Evolutionary conservation across 2,113 vertebrate species (phyloP), one percentile per base, ranked within the genome.

Genomic region (Tragelaphus strepsiceros): DNA sequence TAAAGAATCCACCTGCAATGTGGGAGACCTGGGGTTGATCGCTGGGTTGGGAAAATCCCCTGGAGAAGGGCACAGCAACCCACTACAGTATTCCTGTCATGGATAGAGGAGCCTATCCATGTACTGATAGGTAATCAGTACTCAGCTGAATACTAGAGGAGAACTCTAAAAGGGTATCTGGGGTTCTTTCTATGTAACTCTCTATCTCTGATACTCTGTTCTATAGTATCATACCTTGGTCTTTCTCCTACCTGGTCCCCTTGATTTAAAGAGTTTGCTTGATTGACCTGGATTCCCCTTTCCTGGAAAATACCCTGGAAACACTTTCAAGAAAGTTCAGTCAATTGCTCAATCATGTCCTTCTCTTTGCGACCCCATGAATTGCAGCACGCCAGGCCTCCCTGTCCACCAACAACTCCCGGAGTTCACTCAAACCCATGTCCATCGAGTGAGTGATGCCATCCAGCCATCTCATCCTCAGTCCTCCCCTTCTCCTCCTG

Each of bases 81-180:
- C 8, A 35, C 32, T 35, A 17, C 17, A 21, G 64, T 35, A 71
- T 71, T 71, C n/a, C 5, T 35, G n/a, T 19, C 64, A 35, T 22
- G 64, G 64, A 35, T 11, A 71, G 64, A 35, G n/a, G 19, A 21
- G 64, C n/a, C 64, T 43, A 43, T 43, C 43, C 43, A 6, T 43
- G 43, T 43, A 43, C 43, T 43, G 43, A 43, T 43, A 43, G 43
- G 43, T 43, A 32, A 56, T 77, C 4, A 56, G 1, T 32, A 30
- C 0, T 54, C 6, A 39, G 9, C 3, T 88, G n/a, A 90, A 19
- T 53, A 28, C 62, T 74, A 88, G 14, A 80, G 6, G 4, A n/a
- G 17, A 77, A 35, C 2, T 8, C n/a, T n/a, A 2, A 4, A 0
- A 13, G 28, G 14, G 1, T 53, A n/a, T 83, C 39, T 78, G 58